Percentiles rank a stretch among this genome's conserved stretches.
Conservation (phyloP, 2,888 invertebrate genomes). For the Timema cristinae region DNA sequence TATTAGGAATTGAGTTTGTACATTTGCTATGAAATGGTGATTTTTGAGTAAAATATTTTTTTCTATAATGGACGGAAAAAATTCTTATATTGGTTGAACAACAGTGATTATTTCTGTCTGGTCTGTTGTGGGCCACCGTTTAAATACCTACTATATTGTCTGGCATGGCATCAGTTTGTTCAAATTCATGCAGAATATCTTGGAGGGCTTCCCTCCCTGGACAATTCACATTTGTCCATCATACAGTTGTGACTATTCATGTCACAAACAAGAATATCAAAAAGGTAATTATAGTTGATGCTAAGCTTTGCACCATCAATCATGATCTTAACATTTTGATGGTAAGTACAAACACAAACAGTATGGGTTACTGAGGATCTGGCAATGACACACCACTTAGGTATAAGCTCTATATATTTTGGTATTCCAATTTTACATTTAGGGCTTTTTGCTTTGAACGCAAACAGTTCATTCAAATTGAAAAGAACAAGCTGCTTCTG, state of each 20-base stretch:
- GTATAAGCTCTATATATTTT: constrained; percentile 1
- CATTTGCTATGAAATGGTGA: constrained; percentile 1
- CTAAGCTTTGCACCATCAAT: background rate
- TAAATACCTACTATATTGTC: constrained; percentile 8
- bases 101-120: constrained; percentile 2
- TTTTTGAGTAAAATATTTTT: background rate
- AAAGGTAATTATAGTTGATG: background rate
- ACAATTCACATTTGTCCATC: constrained; percentile 4
- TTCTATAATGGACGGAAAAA: constrained; percentile 6
- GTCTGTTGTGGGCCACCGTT: constrained; percentile 7
- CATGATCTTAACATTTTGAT: constrained; percentile 5
- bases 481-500: background rate
- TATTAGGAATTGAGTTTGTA: constrained; percentile 1
- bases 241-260: no score
- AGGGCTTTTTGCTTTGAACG: constrained; percentile 3
- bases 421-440: constrained; percentile 11
- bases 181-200: background rate
- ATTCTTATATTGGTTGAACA: constrained; percentile 6
- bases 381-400: constrained; percentile 1
- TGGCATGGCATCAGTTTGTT: constrained; percentile 2
- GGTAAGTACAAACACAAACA: background rate
- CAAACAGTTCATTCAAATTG: constrained; percentile 13
- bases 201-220: background rate
- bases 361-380: background rate
- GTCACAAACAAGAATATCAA: background rate